A percentile compares a stretch with the other conserved stretches of the same genome.
phyloP scores from a whole-genome alignment of 2,888 invertebrate species.

The Parelbella ahira region DNA sequence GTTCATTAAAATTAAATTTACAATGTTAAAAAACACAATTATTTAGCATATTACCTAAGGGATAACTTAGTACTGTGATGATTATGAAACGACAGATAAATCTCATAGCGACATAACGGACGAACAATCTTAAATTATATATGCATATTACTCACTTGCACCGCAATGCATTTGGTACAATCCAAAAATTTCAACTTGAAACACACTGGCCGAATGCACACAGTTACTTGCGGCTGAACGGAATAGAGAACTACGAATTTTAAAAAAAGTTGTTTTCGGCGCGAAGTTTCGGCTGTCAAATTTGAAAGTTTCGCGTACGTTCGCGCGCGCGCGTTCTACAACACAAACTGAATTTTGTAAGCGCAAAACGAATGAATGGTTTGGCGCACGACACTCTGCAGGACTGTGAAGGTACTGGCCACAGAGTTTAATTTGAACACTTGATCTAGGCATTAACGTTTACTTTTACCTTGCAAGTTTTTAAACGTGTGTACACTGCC shows the following conservation, averaged over 20 bases:
- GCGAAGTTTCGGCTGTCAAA: constrained; percentile 52
- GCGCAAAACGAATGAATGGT: constrained; percentile 61
- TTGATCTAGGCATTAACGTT: constrained; percentile 30
- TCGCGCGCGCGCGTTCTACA: constrained; percentile 72
- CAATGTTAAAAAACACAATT: too few species aligned
- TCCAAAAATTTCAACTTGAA: constrained; percentile 53
- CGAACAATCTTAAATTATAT: constrained; percentile 61
- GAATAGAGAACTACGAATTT: constrained; percentile 27
- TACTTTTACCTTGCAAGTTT: constrained; percentile 28
- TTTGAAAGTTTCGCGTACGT: constrained; percentile 68
- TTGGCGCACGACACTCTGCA: constrained; percentile 51
- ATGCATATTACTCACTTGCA: constrained; percentile 66
- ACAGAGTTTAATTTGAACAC: constrained; percentile 44
- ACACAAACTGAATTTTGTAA: constrained; percentile 75
- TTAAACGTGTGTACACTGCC: constrained; percentile 22
- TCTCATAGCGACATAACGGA: constrained; percentile 49
- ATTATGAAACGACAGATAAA: constrained; percentile 32
- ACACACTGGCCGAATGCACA: constrained; percentile 39
- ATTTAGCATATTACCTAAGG: too few species aligned
- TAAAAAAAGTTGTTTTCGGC: constrained; percentile 39
- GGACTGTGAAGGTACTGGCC: constrained; percentile 66
- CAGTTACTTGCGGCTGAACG: constrained; percentile 19
- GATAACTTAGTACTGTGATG: too few species aligned
- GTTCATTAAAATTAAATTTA: too few species aligned
- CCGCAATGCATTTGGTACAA: constrained; percentile 67